A percentile compares a stretch with the other conserved stretches of the same genome.
phyloP scores from a whole-genome alignment of 2,113 vertebrate species.

The Triplophysa rosa region DNA sequence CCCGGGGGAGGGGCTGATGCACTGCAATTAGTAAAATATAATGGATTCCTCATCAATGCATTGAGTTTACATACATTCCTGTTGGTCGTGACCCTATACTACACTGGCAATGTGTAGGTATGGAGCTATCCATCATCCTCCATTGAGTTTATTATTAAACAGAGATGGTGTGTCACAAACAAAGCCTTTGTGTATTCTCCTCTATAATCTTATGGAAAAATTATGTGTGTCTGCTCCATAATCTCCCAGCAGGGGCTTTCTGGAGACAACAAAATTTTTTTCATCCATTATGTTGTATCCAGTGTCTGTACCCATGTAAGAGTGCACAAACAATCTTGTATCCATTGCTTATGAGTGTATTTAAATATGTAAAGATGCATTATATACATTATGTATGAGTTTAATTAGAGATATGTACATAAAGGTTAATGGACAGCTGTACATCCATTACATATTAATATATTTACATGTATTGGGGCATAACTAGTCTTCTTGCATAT shows the following conservation, averaged over 20 bases:
- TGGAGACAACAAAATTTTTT: too few relatives aligned
- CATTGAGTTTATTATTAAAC: slow-evolving; percentile 26
- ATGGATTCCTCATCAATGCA: not conserved
- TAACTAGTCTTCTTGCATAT: too few relatives aligned
- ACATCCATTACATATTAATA: not conserved
- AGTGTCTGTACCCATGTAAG: too few relatives aligned
- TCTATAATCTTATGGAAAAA: slow-evolving; percentile 19
- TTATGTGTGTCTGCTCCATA: too few relatives aligned
- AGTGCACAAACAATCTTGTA: too few relatives aligned
- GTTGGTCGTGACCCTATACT: slow-evolving; percentile 1
- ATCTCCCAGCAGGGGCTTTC: not conserved
- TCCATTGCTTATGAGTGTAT: not conserved
- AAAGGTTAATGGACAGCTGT: not conserved
- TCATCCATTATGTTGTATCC: too few relatives aligned
- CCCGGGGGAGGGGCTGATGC: not conserved
- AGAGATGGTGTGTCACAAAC: slow-evolving; percentile 5
- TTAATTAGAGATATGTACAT: not conserved
- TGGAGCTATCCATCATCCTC: slow-evolving; percentile 21
- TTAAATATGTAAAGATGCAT: not conserved
- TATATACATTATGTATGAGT: not conserved
- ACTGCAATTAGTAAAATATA: not conserved
- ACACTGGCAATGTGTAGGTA: not conserved
- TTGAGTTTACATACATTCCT: not conserved
- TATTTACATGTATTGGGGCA: not conserved
- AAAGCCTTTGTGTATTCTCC: slow-evolving; percentile 1